Base-by-base conservation (phyloP, 2,113 vertebrate species). In the Psammodynastes pulverulentus region DNA sequence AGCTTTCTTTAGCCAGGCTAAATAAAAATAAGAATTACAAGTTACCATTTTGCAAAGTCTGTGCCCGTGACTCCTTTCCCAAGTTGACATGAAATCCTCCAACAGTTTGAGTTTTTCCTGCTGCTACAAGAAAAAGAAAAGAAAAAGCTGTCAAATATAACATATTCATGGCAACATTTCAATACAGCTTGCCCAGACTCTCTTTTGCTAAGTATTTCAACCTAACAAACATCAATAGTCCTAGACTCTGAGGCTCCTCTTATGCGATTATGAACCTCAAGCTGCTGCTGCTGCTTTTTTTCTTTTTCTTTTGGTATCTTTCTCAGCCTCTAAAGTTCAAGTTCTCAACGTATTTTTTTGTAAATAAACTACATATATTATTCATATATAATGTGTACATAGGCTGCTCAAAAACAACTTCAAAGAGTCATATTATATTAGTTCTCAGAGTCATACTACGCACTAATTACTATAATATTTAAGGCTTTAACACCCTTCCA, bases 31-130 rank as follows among this genome's bases (percentile, higher is more conserved):
- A 79, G 48, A 48, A 12, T 49, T 54, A 13, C 39, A 9, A 0
- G 94, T 52, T 98, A 99, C 99, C 99, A 49, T 98, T 99, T 95
- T 98, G 98, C 45, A 99, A 97, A 0, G 99, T 99, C 96, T 98
- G 98, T 1, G 98, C 98, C 92, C 99, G 96, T 1, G 99, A 99
- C 96, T 99, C 98, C 89, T 98, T 98, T 21, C 99, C 99, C 90
- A 98, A 93, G 7, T 98, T 98, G 51, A 97, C 95, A 0, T 98
- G 97, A 97, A 98, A 98, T 53, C 97, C 98, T 34, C 98, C 98
- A 94, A 99, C 97, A 0, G 97, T 96, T 0, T 98, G 98, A 91
- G 96, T 96, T 94, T 97, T 98, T 72, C 97, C 98, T 24, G 98
- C 96, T 94, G 97, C 98, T 99, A 85, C 92, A 3, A 85, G 88